Percentiles rank a stretch among this genome's conserved stretches.
Conservation (phyloP, 2,113 vertebrate species). For the Apeltes quadracus region DNA sequence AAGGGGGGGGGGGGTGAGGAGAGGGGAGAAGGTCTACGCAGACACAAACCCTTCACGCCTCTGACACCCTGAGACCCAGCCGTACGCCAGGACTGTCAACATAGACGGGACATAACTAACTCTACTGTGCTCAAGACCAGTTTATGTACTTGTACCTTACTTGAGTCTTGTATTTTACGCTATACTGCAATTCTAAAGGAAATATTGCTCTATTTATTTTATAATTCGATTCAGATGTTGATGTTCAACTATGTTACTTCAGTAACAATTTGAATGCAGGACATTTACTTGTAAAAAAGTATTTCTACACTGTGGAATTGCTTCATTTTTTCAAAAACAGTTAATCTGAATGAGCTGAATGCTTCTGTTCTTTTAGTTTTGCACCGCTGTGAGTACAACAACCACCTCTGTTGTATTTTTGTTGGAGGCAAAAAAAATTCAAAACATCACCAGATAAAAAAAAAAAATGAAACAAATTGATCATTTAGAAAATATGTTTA, state of each 20-base stretch:
- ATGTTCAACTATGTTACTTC: background rate
- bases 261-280: background rate
- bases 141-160: background rate
- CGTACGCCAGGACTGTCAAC: background rate
- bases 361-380: background rate
- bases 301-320: background rate
- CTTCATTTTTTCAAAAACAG: background rate
- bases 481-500: slow-evolving; percentile 4
- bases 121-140: background rate
- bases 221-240: background rate
- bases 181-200: background rate
- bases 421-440: slow-evolving; percentile 8
- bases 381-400: slow-evolving; percentile 2
- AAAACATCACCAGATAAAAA: slow-evolving; percentile 13
- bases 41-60: slow-evolving; percentile 54
- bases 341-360: background rate
- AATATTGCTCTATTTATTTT: background rate
- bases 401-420: background rate
- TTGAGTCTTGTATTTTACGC: background rate
- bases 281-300: background rate
- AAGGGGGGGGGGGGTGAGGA: slow-evolving; percentile 19
- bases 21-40: slow-evolving; percentile 52
- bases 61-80: slow-evolving; percentile 9
- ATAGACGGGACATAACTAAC: background rate
- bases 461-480: slow-evolving; percentile 23